These are phyloP conservation scores for Lycocerus yunnanus DNA, from an alignment of 2,888 invertebrate genomes.

Conservation along the genomic window DNA sequence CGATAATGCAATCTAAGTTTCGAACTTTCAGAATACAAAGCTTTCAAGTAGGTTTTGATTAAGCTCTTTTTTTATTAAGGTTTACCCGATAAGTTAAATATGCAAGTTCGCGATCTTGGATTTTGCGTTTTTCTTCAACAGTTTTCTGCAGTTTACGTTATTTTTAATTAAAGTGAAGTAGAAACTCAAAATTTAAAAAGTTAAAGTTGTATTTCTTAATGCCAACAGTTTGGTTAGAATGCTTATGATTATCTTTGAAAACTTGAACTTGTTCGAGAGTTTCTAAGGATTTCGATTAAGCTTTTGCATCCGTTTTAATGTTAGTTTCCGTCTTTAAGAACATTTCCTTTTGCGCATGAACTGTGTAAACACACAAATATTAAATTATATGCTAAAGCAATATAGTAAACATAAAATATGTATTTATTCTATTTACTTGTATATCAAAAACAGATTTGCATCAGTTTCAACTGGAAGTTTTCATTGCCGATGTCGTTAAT, in stretches of 20 bases:
- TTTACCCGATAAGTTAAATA: neutral
- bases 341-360: neutral
- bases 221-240: neutral
- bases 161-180: neutral
- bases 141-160: neutral
- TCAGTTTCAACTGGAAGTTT: neutral
- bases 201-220: neutral
- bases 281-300: conserved; percentile 5
- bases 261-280: neutral
- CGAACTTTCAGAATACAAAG: neutral
- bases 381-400: neutral
- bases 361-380: neutral
- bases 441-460: neutral
- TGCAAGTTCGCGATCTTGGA: neutral
- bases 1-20: neutral
- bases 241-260: neutral
- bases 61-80: neutral
- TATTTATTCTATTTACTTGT: neutral
- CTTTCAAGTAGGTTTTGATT: neutral
- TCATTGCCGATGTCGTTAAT: neutral
- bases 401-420: neutral
- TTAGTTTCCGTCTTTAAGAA: conserved; percentile 1
- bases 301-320: neutral
- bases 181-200: neutral
- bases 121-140: neutral